These are phyloP conservation scores for Myrmophylax atrothorax DNA, from an alignment of 2,113 vertebrate genomes.

Conservation along the genomic window DNA sequence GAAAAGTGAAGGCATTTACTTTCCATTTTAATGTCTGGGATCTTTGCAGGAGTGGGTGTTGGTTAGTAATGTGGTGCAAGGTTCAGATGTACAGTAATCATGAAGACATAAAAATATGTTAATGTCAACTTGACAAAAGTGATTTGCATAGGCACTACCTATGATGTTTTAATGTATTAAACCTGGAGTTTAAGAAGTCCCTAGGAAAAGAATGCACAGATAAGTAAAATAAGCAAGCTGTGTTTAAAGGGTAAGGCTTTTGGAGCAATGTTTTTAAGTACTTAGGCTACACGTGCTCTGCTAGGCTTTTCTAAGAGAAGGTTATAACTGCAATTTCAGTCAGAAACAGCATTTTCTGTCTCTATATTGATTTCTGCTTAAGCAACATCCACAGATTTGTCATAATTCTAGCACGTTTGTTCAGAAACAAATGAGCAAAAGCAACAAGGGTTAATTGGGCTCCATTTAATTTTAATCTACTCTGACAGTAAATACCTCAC, in stretches of 20 bases:
- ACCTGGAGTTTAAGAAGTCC: not conserved
- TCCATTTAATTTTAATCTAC: slow-evolving; percentile 3
- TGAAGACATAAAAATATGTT: not conserved
- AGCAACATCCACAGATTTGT: not conserved
- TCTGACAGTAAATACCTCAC: not conserved
- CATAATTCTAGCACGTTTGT: not conserved
- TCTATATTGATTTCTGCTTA: slow-evolving; percentile 26
- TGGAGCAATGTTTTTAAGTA: not conserved
- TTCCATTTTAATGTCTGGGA: not conserved
- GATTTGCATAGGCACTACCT: not conserved
- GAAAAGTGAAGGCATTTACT: not conserved
- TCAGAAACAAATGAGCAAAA: slow-evolving; percentile 16
- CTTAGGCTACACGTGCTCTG: not conserved
- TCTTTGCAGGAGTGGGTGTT: not conserved
- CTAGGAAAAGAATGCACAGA: not conserved
- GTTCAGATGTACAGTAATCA: not conserved
- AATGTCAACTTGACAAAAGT: not conserved
- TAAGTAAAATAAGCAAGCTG: not conserved
- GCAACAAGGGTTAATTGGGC: not conserved
- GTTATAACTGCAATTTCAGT: not conserved
- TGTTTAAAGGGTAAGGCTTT: not conserved
- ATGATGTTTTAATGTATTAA: not conserved
- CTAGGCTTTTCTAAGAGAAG: not conserved
- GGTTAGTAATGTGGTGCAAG: not conserved
- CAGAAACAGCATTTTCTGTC: not conserved